Evolutionary conservation across 2,113 vertebrate genomes (phyloP).

Genomic region (Falco punctatus): DNA sequence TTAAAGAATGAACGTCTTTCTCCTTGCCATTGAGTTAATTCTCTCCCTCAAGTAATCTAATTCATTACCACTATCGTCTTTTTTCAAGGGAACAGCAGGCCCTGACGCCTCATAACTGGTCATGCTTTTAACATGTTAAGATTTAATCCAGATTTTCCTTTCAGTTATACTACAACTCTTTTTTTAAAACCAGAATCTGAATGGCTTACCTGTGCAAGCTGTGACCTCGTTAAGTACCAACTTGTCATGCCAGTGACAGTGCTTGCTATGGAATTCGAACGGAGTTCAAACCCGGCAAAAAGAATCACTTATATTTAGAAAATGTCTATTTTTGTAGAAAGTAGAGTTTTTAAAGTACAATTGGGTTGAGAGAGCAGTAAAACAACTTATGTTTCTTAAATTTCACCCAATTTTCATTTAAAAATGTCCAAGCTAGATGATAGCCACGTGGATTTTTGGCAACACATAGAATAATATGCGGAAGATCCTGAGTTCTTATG

Average conservation of each 20-base stretch:
- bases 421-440: conserved; percentile 83
- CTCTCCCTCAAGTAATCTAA: not conserved
- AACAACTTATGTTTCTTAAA: conserved; percentile 66
- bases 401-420: conserved; percentile 83
- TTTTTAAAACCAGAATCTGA: too few relatives aligned
- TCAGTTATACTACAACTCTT: not conserved
- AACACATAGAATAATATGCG: conserved; percentile 49
- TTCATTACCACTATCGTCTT: accelerated
- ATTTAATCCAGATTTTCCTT: not conserved
- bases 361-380: not conserved
- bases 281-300: conserved; percentile 85
- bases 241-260: conserved; percentile 82
- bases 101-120: not conserved
- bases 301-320: not conserved
- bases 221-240: conserved; percentile 83
- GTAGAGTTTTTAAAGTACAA: not conserved
- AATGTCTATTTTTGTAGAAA: not conserved
- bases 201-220: conserved; percentile 81
- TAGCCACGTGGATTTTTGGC: too few relatives aligned
- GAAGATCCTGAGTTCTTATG: conserved; percentile 86
- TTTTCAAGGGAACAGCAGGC: not conserved
- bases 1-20: not conserved
- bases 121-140: not conserved
- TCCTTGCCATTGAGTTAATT: not conserved
- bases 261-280: conserved; percentile 73